Evolutionary conservation across 2,113 vertebrate species (phyloP).

Genomic region (Nycticebus coucang): DNA sequence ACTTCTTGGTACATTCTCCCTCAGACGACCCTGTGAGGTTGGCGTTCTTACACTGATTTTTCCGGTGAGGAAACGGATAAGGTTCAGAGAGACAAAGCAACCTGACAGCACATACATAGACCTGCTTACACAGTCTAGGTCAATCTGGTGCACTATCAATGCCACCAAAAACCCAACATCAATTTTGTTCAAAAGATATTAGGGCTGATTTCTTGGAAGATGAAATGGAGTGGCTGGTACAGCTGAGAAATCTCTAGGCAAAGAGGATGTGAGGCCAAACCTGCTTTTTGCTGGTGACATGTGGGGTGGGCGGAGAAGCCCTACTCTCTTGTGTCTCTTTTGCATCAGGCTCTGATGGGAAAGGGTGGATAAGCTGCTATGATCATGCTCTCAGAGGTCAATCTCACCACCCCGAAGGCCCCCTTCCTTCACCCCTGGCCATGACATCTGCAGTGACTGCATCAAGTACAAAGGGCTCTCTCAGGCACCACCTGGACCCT

Average conservation of each 20-base stretch:
- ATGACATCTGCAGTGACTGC: background rate
- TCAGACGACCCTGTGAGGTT: background rate
- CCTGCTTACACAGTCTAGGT: background rate
- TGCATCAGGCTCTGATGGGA: background rate
- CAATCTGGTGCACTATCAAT: background rate
- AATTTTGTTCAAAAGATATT: background rate
- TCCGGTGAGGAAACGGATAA: background rate
- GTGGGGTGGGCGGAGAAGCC: background rate
- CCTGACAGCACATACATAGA: background rate
- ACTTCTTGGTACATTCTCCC: background rate
- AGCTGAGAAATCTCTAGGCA: background rate
- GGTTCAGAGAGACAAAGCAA: conserved; percentile 21
- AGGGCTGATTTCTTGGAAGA: background rate
- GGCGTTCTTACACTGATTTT: background rate
- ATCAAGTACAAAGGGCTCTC: background rate
- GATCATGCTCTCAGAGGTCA: background rate
- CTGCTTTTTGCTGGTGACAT: background rate
- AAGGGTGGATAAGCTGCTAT: background rate
- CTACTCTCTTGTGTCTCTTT: background rate
- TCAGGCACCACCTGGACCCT: background rate
- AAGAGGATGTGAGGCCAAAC: background rate
- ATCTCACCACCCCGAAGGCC: background rate
- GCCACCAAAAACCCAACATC: background rate
- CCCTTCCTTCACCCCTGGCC: background rate
- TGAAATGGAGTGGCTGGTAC: background rate